Conservation (phyloP, 2,113 vertebrate genomes). For the Trogon surrucura region DNA sequence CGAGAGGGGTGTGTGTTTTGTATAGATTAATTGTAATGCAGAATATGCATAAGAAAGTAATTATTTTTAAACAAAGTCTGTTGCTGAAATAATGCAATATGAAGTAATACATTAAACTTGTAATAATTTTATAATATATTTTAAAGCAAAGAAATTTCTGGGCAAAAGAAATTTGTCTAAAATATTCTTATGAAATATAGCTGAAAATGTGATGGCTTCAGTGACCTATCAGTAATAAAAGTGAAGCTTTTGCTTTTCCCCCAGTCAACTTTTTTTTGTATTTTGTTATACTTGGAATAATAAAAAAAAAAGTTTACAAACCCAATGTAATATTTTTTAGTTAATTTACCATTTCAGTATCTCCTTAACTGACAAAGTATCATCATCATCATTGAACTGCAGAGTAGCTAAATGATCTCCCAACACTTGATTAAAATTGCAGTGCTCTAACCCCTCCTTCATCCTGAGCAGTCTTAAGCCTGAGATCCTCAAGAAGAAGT, state of each 20-base stretch:
- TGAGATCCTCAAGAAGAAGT: not conserved
- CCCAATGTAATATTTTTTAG: not conserved
- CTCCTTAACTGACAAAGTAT: not conserved
- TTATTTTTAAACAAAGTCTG: not conserved
- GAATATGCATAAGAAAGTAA: not conserved
- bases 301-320: not conserved
- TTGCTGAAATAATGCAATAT: not conserved
- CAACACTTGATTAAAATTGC: not conserved
- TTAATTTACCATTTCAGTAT: not conserved
- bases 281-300: not conserved
- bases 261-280: not conserved
- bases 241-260: not conserved
- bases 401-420: not conserved
- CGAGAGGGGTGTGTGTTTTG: not conserved
- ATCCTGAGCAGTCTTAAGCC: not conserved
- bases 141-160: not conserved
- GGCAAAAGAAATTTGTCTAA: not conserved
- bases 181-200: not conserved
- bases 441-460: not conserved
- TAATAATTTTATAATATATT: slow-evolving; percentile 7
- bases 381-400: not conserved
- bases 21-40: not conserved
- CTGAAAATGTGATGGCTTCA: not conserved
- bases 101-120: not conserved
- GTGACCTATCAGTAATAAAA: not conserved